These are phyloP conservation scores for Amiota minor DNA, from an alignment of 2,888 invertebrate genomes.

Conservation along the genomic window DNA sequence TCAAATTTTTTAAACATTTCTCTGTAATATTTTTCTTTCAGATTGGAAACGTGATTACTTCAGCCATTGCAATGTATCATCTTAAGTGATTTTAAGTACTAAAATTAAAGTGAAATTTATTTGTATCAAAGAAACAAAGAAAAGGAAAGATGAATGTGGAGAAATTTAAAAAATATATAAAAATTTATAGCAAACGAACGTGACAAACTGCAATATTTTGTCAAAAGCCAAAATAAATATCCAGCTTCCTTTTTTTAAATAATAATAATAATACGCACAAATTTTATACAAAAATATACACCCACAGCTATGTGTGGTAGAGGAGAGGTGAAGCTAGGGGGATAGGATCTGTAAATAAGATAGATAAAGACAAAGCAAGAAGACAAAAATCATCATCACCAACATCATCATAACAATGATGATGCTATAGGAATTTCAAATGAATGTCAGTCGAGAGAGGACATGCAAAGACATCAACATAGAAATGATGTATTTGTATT, in stretches of 20 bases:
- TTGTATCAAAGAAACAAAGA: constrained; percentile 20
- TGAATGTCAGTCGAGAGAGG: constrained; percentile 63
- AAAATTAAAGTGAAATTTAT: constrained; percentile 3
- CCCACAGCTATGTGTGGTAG: neutral
- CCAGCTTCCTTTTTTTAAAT: constrained; percentile 1
- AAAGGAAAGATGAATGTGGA: neutral
- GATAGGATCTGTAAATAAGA: neutral
- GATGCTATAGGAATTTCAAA: constrained; percentile 60
- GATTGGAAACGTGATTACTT: constrained; percentile 65
- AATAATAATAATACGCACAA: constrained; percentile 13
- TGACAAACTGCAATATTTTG: constrained; percentile 66
- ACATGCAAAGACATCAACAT: constrained; percentile 41
- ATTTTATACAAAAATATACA: constrained; percentile 5
- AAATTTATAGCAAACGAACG: constrained; percentile 58
- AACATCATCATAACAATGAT: constrained; percentile 45
- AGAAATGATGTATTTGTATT: constrained; percentile 18
- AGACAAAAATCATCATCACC: constrained; percentile 44
- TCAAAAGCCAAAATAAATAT: constrained; percentile 43
- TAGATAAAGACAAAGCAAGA: constrained; percentile 19
- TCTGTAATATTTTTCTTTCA: constrained; percentile 42
- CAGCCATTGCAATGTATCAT: constrained; percentile 62
- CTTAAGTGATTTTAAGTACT: constrained; percentile 14
- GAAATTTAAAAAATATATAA: constrained; percentile 53
- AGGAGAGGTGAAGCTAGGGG: no score
- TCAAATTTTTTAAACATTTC: constrained; percentile 9